Evolutionary conservation across 2,113 vertebrate species (phyloP), one percentile per base, ranked within the genome.

Genomic region (Campylomormyrus tamandua): DNA sequence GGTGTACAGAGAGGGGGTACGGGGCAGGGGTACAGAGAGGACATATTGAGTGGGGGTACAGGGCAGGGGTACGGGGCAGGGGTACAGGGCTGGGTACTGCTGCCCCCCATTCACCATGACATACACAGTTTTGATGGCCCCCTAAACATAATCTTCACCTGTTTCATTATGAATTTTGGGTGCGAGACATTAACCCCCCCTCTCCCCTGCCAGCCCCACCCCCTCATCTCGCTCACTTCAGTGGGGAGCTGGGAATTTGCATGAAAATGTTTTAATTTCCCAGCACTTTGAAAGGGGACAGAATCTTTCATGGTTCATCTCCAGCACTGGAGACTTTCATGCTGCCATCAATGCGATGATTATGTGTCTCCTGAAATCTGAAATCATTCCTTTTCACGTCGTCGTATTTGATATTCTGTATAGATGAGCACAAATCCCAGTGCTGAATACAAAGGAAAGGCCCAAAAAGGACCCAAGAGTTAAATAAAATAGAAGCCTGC

Each of bases 1-100:
- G 21, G 21, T 0, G 0, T 58, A 96, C 94, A 95, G 95, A 96
- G 95, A 95, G 93, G 96, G 96, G 95, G 95, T 94, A 95, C 92
- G 90, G 93, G 93, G 56, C 21, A 58, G 21, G 21, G 56, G 6
- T 24, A 58, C 21, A 2, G 2, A 24, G 56, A 2, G 19, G 21
- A 6, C 1, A 62, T 62, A n/a, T n/a, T 3, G 21, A 58, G 56
- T 58, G 21, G 5, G 19, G 56, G 56, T 58, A 24, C 56, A 24
- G 31, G 31, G 56, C 21, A 58, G 21, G 21, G 56, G 6, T 24
- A 58, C 21, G 8, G 96, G 96, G 95, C 31, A 35, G 35, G 96
- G 95, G 95, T 94, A 95, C 92, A 90, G 93, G 94, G 93, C 94
- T 90, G 24, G 58, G 58, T 42, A 42, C 95, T 93, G 90, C 89